Evolutionary conservation across 2,113 vertebrate genomes (phyloP), one percentile per base, ranked within the genome.

Genomic region (Halichoeres trimaculatus): DNA sequence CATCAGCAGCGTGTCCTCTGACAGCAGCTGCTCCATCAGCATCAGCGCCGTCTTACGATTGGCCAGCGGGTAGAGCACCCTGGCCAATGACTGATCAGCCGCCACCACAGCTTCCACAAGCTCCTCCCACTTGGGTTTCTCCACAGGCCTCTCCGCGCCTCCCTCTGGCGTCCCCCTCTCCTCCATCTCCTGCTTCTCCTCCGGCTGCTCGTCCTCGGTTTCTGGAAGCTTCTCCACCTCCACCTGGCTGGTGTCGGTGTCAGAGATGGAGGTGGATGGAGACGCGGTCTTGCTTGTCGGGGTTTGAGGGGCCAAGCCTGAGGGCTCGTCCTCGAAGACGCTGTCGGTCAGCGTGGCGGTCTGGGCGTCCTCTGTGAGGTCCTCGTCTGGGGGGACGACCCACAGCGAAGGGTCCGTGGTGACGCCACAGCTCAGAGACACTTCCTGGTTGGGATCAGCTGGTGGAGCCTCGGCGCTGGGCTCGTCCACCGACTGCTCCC

Each of bases 1-100:
- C 94, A 95, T 92, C 47, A 93, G 63, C 70, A 94, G 92, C n/a
- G 93, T 58, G 70, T 94, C 92, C 73, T 95, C 91, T 1, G 95
- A 96, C 71, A 99, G 94, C 62, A 99, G 91, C 69, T 95, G 95
- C 83, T 98, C 96, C 94, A 99, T 94, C 76, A 99, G 92, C 84
- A 96, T 95, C 53, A 96, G 75, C 4, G 93, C 93, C 1, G 95
- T 96, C 89, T 95, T 96, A 54, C 95, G 94, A 36, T 89, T 90
- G 66, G 94, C 75, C 35, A 92, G 78, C 11, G 96, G 95, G 64
- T 91, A 90, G 10, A 99, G 91, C 20, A 93, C 43, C 12, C 90
- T 89, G 26, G 90, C 91, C 89, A 99, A 86, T 5, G 96, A 95
- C 1, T 73, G 94, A 90, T 99, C 96, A 12, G 93, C 90, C 58